A percentile compares a stretch with the other conserved stretches of the same genome.
phyloP scores from a whole-genome alignment of 2,113 vertebrate species.

The Suricata suricatta region DNA sequence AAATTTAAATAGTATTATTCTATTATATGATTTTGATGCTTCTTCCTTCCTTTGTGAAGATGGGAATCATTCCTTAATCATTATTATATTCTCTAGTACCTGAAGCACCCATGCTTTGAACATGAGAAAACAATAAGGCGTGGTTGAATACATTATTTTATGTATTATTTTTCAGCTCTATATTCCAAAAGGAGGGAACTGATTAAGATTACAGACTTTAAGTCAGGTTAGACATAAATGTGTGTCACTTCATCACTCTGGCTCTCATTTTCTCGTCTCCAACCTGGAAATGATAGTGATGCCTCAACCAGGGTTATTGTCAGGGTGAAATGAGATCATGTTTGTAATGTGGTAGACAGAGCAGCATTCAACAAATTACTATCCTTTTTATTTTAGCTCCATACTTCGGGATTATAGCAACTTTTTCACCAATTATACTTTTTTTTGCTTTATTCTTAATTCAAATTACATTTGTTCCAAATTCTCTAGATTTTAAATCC shows the following conservation, averaged over 20 bases:
- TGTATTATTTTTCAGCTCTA: background rate
- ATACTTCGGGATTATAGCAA: background rate
- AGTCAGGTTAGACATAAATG: background rate
- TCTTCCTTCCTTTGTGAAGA: conserved; percentile 10
- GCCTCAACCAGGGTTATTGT: background rate
- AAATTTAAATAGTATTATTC: background rate
- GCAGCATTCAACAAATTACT: background rate
- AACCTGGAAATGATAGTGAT: background rate
- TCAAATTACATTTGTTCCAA: conserved; percentile 3
- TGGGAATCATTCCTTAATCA: background rate
- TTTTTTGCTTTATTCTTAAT: background rate
- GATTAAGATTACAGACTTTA: background rate
- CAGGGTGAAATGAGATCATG: background rate
- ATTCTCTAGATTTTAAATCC: background rate
- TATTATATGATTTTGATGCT: background rate
- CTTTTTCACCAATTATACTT: background rate
- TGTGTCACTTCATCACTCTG: background rate
- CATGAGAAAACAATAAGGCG: background rate
- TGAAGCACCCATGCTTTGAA: background rate
- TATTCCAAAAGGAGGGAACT: background rate
- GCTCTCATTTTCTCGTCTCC: background rate
- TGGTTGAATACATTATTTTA: background rate
- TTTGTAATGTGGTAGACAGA: background rate
- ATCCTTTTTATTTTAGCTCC: background rate
- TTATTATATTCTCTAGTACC: background rate